Evolutionary conservation across 2,888 invertebrate genomes (phyloP).

Genomic region (Sipha maydis): DNA sequence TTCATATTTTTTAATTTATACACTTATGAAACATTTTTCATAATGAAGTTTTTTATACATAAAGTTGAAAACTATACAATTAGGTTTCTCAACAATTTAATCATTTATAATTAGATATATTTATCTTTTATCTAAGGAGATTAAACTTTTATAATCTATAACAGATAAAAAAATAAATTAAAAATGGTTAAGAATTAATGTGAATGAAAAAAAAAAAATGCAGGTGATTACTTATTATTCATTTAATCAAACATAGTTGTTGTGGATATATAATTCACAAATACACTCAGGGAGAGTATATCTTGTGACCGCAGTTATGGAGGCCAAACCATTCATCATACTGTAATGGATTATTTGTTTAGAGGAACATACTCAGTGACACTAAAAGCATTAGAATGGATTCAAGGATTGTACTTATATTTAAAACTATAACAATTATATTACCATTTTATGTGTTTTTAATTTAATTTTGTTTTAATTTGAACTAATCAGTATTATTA

Average conservation of each 20-base stretch:
- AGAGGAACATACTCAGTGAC: not conserved
- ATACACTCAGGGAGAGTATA: not conserved
- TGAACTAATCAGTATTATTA: not conserved
- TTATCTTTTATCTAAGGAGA: not conserved
- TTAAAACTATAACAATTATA: not conserved
- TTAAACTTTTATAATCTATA: not conserved
- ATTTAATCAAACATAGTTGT: not conserved
- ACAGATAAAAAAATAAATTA: not conserved
- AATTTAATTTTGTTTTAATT: not conserved
- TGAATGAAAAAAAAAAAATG: not conserved
- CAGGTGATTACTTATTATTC: not conserved
- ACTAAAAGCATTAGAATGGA: not conserved
- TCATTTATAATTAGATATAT: not conserved
- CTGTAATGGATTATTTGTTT: not conserved
- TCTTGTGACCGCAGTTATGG: not conserved
- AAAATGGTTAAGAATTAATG: not conserved
- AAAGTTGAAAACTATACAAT: not conserved
- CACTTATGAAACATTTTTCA: not conserved
- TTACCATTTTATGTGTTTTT: too few species aligned
- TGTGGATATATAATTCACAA: not conserved
- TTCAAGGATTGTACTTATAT: not conserved
- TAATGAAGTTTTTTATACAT: not conserved
- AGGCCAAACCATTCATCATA: not conserved
- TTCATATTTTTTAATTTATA: not conserved
- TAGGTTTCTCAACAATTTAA: not conserved